These are phyloP conservation scores for Actinernus sp. DNA, from an alignment of 92 coral and sea anemone species.

Conservation along the genomic window DNA sequence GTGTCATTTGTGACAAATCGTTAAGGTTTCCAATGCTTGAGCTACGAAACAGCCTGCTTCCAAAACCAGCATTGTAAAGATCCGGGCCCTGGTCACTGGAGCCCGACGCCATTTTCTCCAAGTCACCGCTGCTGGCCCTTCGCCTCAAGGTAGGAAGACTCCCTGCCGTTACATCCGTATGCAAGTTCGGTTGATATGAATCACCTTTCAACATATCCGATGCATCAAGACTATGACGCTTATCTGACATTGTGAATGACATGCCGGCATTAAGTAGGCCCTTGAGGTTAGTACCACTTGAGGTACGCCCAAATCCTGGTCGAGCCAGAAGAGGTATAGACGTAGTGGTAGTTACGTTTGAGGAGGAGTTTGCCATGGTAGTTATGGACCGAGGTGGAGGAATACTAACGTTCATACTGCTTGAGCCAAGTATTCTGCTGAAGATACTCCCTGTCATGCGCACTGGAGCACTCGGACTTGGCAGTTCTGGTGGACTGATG, in stretches of 20 bases:
- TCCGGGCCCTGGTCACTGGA: slow-evolving; percentile 18
- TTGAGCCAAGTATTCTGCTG: slow-evolving; percentile 77
- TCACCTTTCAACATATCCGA: slow-evolving; percentile 35
- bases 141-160: slow-evolving; percentile 84
- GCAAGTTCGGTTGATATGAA: slow-evolving; percentile 10
- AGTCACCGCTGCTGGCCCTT: slow-evolving; percentile 93
- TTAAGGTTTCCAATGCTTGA: slow-evolving; percentile 86
- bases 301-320: slow-evolving; percentile 75
- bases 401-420: slow-evolving; percentile 63
- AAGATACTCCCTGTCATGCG: slow-evolving; percentile 66
- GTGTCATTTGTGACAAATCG: slow-evolving; percentile 72
- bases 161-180: slow-evolving; percentile 17
- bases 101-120: slow-evolving; percentile 75
- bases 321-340: slow-evolving; percentile 34
- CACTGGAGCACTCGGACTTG: slow-evolving; percentile 21
- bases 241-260: slow-evolving; percentile 32
- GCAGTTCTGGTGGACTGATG: slow-evolving; percentile 22
- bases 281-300: slow-evolving; percentile 89
- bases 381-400: slow-evolving; percentile 77
- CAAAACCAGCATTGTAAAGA: not conserved
- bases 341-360: slow-evolving; percentile 62
- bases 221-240: slow-evolving; percentile 77
- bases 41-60: slow-evolving; percentile 74
- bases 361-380: slow-evolving; percentile 68
- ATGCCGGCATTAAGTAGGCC: slow-evolving; percentile 58